Conservation (phyloP, 2,888 invertebrate genomes). For the Melieria crassipennis region DNA sequence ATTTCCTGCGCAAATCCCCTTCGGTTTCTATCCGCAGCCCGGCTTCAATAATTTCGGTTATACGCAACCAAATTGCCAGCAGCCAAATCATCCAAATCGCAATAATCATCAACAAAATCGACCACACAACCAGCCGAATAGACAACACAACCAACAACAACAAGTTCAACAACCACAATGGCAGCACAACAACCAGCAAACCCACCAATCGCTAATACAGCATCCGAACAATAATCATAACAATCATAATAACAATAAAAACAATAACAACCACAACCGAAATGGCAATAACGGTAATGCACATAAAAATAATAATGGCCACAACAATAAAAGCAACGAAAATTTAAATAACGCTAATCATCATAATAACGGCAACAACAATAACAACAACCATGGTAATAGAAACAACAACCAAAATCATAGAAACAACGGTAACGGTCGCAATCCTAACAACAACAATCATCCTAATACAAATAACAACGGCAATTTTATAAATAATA, state of each 20-base stretch:
- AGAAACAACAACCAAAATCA: not conserved
- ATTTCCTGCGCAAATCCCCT: too few relatives aligned
- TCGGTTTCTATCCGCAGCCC: too few relatives aligned
- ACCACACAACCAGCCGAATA: not conserved
- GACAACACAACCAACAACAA: slow-evolving; percentile 2
- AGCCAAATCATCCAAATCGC: too few relatives aligned
- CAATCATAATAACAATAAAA: not conserved
- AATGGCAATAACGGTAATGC: not conserved
- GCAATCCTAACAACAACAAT: not conserved
- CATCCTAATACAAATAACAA: not conserved
- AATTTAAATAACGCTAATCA: not conserved
- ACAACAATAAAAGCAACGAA: not conserved
- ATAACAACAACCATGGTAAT: not conserved
- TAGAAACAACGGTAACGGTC: not conserved
- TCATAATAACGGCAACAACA: slow-evolving; percentile 5
- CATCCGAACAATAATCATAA: not conserved
- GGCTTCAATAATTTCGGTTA: too few relatives aligned
- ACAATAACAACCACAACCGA: not conserved
- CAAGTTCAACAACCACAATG: not conserved
- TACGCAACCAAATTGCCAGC: too few relatives aligned
- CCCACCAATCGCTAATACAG: too few relatives aligned
- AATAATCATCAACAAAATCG: not conserved
- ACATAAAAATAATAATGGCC: not conserved
- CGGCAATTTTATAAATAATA: not conserved
- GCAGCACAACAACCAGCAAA: not conserved